A percentile compares a stretch with the other conserved stretches of the same genome.
These are phyloP conservation scores for Pachyramphus minor DNA, from an alignment of 2,113 vertebrate genomes.

Conservation along the genomic window DNA sequence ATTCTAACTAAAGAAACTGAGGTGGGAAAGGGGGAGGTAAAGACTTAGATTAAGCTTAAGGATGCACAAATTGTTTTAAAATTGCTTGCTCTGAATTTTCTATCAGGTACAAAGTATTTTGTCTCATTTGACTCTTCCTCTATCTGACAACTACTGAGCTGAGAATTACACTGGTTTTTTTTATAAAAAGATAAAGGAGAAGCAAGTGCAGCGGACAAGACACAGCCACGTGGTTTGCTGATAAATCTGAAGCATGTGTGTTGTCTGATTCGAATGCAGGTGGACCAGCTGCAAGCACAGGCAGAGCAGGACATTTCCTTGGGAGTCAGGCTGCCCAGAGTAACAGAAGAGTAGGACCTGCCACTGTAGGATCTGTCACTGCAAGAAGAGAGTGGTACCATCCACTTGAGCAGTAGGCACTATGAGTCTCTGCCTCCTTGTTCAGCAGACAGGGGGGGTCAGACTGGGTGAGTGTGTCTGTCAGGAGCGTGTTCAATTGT, in stretches of 20 bases:
- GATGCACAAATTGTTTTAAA: not conserved
- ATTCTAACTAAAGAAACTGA: slow-evolving; percentile 19
- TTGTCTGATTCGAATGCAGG: not conserved
- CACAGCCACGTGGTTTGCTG: not conserved
- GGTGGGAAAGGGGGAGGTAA: not conserved
- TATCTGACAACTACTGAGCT: not conserved
- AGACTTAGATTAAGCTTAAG: slow-evolving; percentile 26
- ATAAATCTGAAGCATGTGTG: not conserved
- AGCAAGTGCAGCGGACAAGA: not conserved
- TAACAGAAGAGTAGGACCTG: not conserved
- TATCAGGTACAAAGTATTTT: not conserved
- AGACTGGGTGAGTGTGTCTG: not conserved
- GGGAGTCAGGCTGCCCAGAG: not conserved
- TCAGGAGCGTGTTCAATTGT: not conserved
- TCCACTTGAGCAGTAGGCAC: not conserved
- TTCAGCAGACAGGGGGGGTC: not conserved
- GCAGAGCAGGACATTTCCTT: not conserved
- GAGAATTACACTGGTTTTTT: not conserved
- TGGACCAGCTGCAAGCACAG: not conserved
- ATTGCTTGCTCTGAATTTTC: not conserved
- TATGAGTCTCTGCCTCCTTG: not conserved
- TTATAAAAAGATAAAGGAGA: not conserved
- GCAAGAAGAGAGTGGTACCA: not conserved
- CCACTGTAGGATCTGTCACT: not conserved
- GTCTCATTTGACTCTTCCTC: not conserved